Conservation (phyloP, 1,140 invertebrate genomes). For the Drosophila ohnishii region DNA sequence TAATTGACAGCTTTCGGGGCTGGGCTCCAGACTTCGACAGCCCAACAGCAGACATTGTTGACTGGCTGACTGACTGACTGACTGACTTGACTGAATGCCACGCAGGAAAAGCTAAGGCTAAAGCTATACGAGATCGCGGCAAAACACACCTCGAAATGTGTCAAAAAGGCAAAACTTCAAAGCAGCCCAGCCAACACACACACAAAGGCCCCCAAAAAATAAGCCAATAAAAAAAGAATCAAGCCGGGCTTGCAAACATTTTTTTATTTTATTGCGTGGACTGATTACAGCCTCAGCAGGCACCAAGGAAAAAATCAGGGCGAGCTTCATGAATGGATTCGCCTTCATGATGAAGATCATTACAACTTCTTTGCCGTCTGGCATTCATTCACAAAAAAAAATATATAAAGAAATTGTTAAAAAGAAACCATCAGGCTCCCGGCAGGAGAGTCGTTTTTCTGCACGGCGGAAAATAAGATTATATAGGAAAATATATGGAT, state of each 20-base stretch:
- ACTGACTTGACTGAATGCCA: conserved; percentile 71
- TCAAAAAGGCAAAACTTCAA: conserved; percentile 76
- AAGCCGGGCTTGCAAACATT: conserved; percentile 69
- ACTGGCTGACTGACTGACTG: conserved; percentile 20
- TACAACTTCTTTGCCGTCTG: conserved; percentile 63
- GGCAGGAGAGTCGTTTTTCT: conserved; percentile 17
- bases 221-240: conserved; percentile 58
- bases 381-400: conserved; percentile 70
- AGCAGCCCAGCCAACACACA: conserved; percentile 54
- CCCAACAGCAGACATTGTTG: conserved; percentile 25
- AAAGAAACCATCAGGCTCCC: conserved; percentile 11
- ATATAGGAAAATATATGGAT: no score
- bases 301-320: conserved; percentile 42
- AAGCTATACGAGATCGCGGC: conserved; percentile 61
- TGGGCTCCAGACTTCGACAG: conserved; percentile 61
- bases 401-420: conserved; percentile 3
- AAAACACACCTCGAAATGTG: conserved; percentile 79
- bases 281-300: conserved; percentile 70
- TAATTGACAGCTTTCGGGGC: conserved; percentile 81
- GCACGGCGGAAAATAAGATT: not conserved
- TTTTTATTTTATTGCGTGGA: conserved; percentile 75
- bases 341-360: conserved; percentile 58
- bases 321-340: conserved; percentile 75
- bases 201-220: conserved; percentile 64
- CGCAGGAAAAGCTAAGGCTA: conserved; percentile 69